phyloP scores from a whole-genome alignment of 2,797 vertebrate species.

The Hydrolagus colliei region DNA sequence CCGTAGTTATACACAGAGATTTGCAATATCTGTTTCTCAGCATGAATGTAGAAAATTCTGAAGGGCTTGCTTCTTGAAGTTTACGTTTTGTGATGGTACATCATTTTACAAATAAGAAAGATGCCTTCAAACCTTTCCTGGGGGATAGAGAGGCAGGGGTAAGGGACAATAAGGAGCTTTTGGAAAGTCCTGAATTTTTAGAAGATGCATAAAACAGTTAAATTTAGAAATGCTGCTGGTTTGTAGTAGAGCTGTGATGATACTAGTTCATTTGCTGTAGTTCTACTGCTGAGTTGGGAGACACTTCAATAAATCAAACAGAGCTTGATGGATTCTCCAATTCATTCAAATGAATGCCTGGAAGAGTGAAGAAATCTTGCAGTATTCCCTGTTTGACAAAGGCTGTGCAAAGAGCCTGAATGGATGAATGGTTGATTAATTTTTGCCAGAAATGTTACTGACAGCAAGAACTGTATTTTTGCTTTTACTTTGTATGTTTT shows the following conservation, averaged over 20 bases:
- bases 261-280: constrained; percentile 99
- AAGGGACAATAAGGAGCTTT: not conserved
- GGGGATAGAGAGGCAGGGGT: not conserved
- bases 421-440: constrained; percentile 99
- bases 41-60: not conserved
- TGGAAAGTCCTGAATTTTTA: not conserved
- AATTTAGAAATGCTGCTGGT: constrained; percentile 55
- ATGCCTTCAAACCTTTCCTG: not conserved
- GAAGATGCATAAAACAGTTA: constrained; percentile 27
- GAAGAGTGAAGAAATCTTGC: constrained; percentile 88
- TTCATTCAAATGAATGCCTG: constrained; percentile 81
- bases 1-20: not conserved
- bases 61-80: not conserved
- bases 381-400: constrained; percentile 92
- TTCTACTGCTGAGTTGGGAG: constrained; percentile 98
- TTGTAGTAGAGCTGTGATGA: constrained; percentile 57
- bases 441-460: constrained; percentile 91
- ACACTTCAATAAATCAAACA: constrained; percentile 99
- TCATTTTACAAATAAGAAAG: not conserved
- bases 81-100: not conserved
- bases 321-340: constrained; percentile 98
- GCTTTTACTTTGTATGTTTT: constrained; percentile 80
- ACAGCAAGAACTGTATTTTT: constrained; percentile 98
- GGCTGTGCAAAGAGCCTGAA: constrained; percentile 99
- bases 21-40: not conserved